Conservation (phyloP, 2,888 invertebrate genomes). For the Ornithoptera alexandrae region DNA sequence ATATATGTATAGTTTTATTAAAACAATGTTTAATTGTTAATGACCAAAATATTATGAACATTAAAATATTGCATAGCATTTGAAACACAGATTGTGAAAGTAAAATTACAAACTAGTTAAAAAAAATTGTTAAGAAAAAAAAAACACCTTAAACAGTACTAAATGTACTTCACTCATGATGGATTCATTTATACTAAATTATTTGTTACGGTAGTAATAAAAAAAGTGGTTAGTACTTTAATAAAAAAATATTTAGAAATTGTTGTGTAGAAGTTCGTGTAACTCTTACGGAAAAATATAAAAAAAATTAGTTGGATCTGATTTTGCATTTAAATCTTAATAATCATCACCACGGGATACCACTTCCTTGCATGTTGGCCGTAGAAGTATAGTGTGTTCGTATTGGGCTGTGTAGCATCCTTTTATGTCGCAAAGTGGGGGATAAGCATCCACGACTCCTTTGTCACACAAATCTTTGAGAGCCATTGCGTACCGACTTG, state of each 20-base stretch:
- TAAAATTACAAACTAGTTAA: conserved; percentile 33
- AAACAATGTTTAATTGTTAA: conserved; percentile 37
- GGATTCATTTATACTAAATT: background rate
- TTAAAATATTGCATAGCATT: conserved; percentile 35
- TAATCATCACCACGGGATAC: conserved; percentile 98
- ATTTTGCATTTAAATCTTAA: conserved; percentile 61
- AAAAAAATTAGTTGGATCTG: conserved; percentile 5
- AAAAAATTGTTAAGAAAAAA: conserved; percentile 8
- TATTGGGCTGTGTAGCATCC: conserved; percentile 99
- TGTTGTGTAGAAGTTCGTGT: background rate
- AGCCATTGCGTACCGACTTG: conserved; percentile 98
- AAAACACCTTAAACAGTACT: conserved; percentile 1
- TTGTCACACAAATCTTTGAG: conserved; percentile 99
- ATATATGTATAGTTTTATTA: conserved; percentile 42
- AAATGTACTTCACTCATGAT: conserved; percentile 4
- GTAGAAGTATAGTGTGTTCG: conserved; percentile 97
- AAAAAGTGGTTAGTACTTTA: background rate
- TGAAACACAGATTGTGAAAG: conserved; percentile 37
- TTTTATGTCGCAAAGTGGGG: conserved; percentile 97
- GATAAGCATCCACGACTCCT: conserved; percentile 98
- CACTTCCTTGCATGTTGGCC: conserved; percentile 99
- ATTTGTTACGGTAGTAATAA: background rate
- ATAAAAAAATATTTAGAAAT: background rate
- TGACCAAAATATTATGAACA: conserved; percentile 42
- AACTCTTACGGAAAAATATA: conserved; percentile 16